Conservation (phyloP, 35 echinoderm and acorn worm species). For the Strongylocentrotus purpuratus region DNA sequence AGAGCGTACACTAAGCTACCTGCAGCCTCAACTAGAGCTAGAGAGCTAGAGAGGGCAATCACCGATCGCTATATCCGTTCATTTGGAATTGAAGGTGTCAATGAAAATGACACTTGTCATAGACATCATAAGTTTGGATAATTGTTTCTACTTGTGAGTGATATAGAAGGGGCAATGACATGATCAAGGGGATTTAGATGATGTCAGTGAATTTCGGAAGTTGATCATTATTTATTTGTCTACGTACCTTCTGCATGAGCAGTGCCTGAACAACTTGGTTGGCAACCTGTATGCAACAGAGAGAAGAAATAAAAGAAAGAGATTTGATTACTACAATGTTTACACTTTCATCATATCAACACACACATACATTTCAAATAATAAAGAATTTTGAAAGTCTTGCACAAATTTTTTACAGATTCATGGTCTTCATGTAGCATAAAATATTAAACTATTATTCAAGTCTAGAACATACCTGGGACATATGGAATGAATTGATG, state of each 20-base stretch:
- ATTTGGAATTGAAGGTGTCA: neutral
- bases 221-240: neutral
- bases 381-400: neutral
- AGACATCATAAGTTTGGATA: neutral
- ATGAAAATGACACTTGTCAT: neutral
- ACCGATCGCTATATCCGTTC: neutral
- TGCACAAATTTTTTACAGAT: neutral
- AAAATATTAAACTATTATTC: neutral
- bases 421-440: no score
- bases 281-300: conserved; percentile 62
- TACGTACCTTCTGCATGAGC: conserved; percentile 80
- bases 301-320: conserved; percentile 19
- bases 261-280: conserved; percentile 83
- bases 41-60: neutral
- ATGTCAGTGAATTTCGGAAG: neutral
- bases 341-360: neutral
- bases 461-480: no score
- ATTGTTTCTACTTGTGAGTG: neutral
- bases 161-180: neutral
- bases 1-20: neutral
- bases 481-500: no score
- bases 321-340: neutral
- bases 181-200: neutral
- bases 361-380: neutral
- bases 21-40: neutral